Evolutionary conservation across 1,140 invertebrate species (phyloP).

Genomic region (Nasonia longicornis): DNA sequence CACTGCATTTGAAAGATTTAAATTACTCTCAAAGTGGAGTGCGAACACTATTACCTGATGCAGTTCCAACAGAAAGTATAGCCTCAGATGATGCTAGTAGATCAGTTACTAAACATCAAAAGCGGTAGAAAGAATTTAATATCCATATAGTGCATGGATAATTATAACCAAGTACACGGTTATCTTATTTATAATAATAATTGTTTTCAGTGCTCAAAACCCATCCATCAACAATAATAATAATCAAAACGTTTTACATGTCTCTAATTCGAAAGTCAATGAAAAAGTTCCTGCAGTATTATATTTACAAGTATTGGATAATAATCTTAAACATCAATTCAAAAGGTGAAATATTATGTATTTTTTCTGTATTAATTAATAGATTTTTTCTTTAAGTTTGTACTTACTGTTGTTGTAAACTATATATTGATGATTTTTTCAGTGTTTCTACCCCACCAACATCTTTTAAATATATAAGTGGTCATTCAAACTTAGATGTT

Average conservation of each 20-base stretch:
- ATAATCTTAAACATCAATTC: not conserved
- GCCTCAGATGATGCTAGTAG: not conserved
- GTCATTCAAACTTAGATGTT: conserved; percentile 21
- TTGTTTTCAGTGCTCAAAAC: not conserved
- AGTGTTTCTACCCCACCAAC: not conserved
- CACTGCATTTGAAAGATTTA: not conserved
- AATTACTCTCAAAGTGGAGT: not conserved
- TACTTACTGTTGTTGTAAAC: not conserved
- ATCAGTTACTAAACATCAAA: not conserved
- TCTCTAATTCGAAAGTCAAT: not conserved
- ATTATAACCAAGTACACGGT: not conserved
- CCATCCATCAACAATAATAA: not conserved
- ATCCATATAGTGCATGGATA: not conserved
- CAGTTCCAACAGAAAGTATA: conserved; percentile 9
- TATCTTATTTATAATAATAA: not conserved
- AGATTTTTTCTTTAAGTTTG: not conserved
- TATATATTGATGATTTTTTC: not conserved
- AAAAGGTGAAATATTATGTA: not conserved
- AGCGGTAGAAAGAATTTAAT: not conserved
- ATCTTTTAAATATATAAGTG: not conserved
- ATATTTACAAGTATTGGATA: not conserved
- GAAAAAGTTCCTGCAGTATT: conserved; percentile 4
- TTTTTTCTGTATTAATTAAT: not conserved
- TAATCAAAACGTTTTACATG: not conserved
- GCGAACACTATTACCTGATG: conserved; percentile 10